Base-by-base conservation (phyloP, 2,888 invertebrate genomes). In the Trissoscelio sp. region DNA sequence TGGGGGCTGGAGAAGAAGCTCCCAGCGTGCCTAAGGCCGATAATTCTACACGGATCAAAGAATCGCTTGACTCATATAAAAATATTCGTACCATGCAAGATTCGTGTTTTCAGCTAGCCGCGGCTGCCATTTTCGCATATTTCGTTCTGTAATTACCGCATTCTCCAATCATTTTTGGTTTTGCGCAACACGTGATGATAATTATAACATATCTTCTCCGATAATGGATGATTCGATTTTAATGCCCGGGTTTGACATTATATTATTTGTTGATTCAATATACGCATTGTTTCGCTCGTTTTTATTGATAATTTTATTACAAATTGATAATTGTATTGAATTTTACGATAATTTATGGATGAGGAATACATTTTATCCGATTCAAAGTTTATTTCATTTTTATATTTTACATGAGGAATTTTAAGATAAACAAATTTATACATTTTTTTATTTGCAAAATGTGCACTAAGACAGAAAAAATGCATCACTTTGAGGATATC, bases 61-160 rank as follows among this genome's bases (percentile, higher is more conserved):
- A 55, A 70, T 78, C 78, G 78, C 69, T 77, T 55, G 55, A 77
- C 62, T 77, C 77, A 18, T 60, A 67, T 62, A 69, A 77, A 77
- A n/a, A n/a, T n/a, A n/a, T n/a, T n/a, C n/a, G n/a, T 69, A 77
- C 69, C 55, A 69, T 62, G 37, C 69, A 67, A 42, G 53, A 46
- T 69, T 55, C 60, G 55, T 53, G 62, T 42, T 46, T 69, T 46
- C 14, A 62, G 62, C 69, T 53, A 55, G 44, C 51, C 34, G n/a
- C n/a, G n/a, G n/a, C 16, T 6, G 5, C 31, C 34, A 34, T 73
- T 73, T 44, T 73, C 51, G 51, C 44, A 51, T 60, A 51, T 18
- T 18, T 18, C 48, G 46, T 72, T 72, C 34, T 44, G 42, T 31
- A 60, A 72, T 62, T 62, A 62, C 31, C 31, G 31, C 20, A 44